phyloP scores from a whole-genome alignment of 92 coral and sea anemone genomes.

The Montipora capitata region DNA sequence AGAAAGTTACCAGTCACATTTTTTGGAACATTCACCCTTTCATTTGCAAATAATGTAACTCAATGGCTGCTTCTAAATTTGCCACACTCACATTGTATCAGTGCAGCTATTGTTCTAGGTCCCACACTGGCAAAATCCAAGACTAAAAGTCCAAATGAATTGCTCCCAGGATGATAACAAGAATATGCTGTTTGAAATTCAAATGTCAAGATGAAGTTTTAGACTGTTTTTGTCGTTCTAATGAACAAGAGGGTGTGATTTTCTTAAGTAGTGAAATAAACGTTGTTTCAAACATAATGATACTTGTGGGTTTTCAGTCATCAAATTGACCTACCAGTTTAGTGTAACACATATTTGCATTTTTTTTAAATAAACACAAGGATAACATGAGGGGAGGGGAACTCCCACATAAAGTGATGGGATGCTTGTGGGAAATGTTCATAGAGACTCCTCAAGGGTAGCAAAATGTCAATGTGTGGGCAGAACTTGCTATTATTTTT shows the following conservation, averaged over 20 bases:
- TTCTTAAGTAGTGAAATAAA: background rate
- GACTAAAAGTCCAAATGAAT: too few relatives aligned
- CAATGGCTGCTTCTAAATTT: too few relatives aligned
- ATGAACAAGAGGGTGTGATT: background rate
- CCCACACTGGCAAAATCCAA: too few relatives aligned
- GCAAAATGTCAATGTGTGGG: background rate
- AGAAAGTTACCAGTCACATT: too few relatives aligned
- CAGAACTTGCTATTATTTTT: background rate
- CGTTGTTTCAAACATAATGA: background rate
- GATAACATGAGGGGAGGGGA: constrained; percentile 1
- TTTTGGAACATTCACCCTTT: too few relatives aligned
- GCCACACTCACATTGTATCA: too few relatives aligned
- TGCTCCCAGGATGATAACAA: too few relatives aligned
- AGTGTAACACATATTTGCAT: background rate
- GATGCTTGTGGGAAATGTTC: background rate
- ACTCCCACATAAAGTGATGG: background rate
- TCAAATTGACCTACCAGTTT: background rate
- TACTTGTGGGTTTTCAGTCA: background rate
- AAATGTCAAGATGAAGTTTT: background rate
- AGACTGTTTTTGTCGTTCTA: background rate
- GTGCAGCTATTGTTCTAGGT: too few relatives aligned
- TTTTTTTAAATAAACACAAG: background rate
- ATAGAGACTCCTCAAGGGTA: background rate
- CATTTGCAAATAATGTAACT: too few relatives aligned
- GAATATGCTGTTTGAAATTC: too few relatives aligned